A percentile compares a stretch with the other conserved stretches of the same genome.
These are phyloP conservation scores for Otocyon megalotis DNA, from an alignment of 2,113 vertebrate species.

Conservation along the genomic window DNA sequence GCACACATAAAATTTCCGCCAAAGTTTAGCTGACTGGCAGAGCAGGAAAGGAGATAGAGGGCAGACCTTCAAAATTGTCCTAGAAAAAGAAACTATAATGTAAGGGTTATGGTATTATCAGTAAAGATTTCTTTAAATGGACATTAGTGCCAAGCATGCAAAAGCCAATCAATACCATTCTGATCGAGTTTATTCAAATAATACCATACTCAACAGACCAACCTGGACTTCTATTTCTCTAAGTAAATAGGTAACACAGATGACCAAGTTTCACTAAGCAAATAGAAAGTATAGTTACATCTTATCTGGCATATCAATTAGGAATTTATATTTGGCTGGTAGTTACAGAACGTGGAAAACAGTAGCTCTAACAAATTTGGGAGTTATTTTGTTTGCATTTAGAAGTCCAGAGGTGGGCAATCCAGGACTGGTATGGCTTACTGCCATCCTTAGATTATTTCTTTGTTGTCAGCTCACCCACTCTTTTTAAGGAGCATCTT, in stretches of 20 bases:
- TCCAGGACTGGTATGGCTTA: not conserved
- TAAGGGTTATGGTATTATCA: not conserved
- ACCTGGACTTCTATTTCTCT: not conserved
- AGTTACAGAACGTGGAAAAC: not conserved
- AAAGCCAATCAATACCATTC: not conserved
- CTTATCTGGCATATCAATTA: not conserved
- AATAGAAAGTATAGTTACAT: not conserved
- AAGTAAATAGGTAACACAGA: not conserved
- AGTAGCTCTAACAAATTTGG: not conserved
- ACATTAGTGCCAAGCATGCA: not conserved
- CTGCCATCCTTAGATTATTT: not conserved
- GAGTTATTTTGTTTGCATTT: not conserved
- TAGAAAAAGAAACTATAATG: not conserved
- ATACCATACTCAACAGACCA: not conserved
- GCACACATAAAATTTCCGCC: not conserved
- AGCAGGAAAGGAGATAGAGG: not conserved
- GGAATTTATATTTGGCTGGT: not conserved
- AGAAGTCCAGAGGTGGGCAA: not conserved
- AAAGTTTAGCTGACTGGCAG: not conserved
- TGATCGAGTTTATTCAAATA: not conserved
- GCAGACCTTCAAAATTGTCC: constrained; percentile 20
- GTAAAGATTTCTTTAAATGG: not conserved
- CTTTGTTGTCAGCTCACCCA: not conserved
- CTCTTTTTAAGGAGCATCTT: not conserved
- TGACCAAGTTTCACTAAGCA: not conserved